phyloP scores from a whole-genome alignment of 2,113 vertebrate species.

The Dicaeum eximium region DNA sequence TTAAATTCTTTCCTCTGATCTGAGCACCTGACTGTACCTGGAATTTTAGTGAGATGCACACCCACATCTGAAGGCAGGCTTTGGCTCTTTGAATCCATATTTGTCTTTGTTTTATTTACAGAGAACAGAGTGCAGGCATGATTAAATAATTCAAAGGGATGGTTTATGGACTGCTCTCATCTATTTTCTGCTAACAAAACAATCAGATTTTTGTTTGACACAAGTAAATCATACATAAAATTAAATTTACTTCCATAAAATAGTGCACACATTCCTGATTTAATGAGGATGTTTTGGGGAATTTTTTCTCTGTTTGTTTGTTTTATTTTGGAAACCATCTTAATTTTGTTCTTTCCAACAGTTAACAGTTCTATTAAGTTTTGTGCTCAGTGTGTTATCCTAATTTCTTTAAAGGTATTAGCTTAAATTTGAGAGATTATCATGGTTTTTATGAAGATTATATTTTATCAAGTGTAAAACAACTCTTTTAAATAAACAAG shows the following conservation, averaged over 20 bases:
- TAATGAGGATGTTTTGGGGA: neutral
- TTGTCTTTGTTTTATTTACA: conserved; percentile 2
- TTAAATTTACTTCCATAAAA: neutral
- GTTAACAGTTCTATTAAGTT: neutral
- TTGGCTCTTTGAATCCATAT: neutral
- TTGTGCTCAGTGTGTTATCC: neutral
- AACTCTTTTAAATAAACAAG: neutral
- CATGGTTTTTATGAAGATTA: neutral
- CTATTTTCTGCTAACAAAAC: neutral
- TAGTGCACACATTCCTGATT: neutral
- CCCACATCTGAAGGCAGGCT: neutral
- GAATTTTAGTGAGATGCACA: neutral
- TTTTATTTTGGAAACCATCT: neutral
- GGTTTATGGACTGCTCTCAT: neutral
- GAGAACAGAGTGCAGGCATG: neutral
- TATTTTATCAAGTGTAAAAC: neutral
- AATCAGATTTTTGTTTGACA: neutral
- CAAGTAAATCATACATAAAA: neutral
- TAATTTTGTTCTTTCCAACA: neutral
- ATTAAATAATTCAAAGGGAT: neutral
- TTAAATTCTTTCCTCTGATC: neutral
- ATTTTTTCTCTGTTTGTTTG: neutral
- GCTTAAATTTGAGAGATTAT: neutral
- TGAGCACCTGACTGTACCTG: conserved; percentile 12
- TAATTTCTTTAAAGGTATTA: neutral